Evolutionary conservation across 2,888 invertebrate species (phyloP).

Genomic region (Nomada ruficornis): DNA sequence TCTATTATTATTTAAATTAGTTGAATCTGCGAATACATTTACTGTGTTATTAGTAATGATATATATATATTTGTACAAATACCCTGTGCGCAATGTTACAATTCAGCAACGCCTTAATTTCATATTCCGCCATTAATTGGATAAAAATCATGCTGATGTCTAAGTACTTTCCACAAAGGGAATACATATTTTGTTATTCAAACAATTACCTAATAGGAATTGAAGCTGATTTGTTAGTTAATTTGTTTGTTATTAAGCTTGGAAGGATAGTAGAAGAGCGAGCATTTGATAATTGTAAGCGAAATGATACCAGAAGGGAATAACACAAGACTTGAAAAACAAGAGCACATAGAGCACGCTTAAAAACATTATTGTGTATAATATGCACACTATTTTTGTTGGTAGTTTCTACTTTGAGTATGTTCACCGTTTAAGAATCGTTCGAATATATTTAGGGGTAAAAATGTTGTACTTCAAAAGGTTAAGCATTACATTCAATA

Average conservation of each 20-base stretch:
- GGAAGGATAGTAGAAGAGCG: slow-evolving; percentile 41
- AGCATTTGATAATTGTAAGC: slow-evolving; percentile 12
- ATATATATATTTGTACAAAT: neutral
- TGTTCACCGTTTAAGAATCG: neutral
- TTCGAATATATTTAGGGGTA: neutral
- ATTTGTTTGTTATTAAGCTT: neutral
- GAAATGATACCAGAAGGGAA: neutral
- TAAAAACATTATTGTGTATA: neutral
- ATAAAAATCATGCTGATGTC: neutral
- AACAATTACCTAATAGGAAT: too few species aligned
- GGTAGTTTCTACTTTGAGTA: neutral
- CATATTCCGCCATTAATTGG: neutral
- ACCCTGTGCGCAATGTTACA: neutral
- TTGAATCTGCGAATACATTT: neutral
- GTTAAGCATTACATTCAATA: neutral
- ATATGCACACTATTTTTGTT: slow-evolving; percentile 3
- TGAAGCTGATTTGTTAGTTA: too few species aligned
- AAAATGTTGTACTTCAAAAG: neutral
- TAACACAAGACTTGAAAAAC: neutral
- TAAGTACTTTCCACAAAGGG: neutral
- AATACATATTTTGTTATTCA: neutral
- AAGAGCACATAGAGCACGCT: neutral
- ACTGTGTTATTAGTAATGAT: neutral
- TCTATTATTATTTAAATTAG: slow-evolving; percentile 8
- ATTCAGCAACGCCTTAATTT: neutral